A percentile compares a stretch with the other conserved stretches of the same genome.
Conservation (phyloP, 2,888 invertebrate species). For the Choreutis nemorana region DNA sequence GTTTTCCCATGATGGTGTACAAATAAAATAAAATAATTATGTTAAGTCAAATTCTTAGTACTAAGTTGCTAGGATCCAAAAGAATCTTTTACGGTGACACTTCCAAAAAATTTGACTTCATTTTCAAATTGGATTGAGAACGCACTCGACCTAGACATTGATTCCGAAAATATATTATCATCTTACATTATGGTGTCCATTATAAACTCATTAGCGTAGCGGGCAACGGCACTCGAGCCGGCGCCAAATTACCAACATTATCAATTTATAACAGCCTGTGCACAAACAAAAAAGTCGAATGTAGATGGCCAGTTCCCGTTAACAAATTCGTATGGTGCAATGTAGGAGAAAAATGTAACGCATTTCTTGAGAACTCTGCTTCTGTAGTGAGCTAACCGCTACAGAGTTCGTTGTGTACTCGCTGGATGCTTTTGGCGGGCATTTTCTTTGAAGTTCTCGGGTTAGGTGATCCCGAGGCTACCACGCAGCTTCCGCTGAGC, state of each 20-base stretch:
- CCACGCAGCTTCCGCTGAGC: conserved; percentile 10
- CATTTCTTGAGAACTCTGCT: conserved; percentile 39
- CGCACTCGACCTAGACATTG: conserved; percentile 56
- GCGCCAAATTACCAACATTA: conserved; percentile 65
- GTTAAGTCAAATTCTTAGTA: no score
- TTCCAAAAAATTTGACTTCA: no score
- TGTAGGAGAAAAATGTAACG: conserved; percentile 61
- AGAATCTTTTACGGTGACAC: no score
- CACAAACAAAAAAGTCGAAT: conserved; percentile 63
- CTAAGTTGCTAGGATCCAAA: no score
- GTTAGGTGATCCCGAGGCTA: conserved; percentile 9
- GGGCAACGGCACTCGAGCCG: conserved; percentile 58
- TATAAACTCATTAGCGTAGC: conserved; percentile 65
- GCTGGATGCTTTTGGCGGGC: conserved; percentile 53
- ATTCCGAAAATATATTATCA: conserved; percentile 59
- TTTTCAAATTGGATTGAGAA: no score
- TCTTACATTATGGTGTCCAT: conserved; percentile 56
- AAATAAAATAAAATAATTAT: no score
- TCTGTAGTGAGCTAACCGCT: conserved; percentile 53
- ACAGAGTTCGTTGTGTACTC: conserved; percentile 35
- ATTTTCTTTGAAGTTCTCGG: conserved; percentile 1
- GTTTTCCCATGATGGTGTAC: no score
- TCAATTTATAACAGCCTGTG: conserved; percentile 59
- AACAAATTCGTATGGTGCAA: conserved; percentile 66
- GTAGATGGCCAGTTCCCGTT: conserved; percentile 62